Evolutionary conservation across 2,888 invertebrate genomes (phyloP).

Genomic region (Iphiclides podalirius): DNA sequence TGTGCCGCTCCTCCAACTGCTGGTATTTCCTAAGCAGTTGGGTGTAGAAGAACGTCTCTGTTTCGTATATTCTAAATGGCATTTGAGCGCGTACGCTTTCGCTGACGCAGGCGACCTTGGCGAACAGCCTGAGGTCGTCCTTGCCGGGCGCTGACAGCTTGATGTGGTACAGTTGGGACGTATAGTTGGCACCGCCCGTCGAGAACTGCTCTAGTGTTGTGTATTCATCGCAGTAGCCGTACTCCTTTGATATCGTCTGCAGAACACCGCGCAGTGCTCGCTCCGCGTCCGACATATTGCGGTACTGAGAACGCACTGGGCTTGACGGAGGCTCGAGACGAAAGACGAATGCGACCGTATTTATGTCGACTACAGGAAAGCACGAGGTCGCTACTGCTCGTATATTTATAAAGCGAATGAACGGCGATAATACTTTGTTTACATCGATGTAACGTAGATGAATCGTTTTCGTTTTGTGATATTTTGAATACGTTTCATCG

Average conservation of each 20-base stretch:
- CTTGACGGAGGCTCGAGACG: too few species aligned
- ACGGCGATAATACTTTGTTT: too few species aligned
- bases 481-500: too few species aligned
- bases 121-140: conserved; percentile 34
- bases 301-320: conserved; percentile 10
- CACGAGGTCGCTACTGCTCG: too few species aligned
- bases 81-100: conserved; percentile 38
- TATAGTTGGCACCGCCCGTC: conserved; percentile 50
- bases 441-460: too few species aligned
- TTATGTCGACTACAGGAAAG: too few species aligned
- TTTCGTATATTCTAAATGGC: conserved; percentile 38
- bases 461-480: too few species aligned
- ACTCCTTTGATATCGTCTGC: conserved; percentile 38
- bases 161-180: conserved; percentile 41
- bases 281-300: conserved; percentile 40
- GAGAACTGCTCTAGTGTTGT: conserved; percentile 37
- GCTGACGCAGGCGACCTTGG: conserved; percentile 42
- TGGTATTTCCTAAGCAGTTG: conserved; percentile 40
- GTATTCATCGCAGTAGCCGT: conserved; percentile 34
- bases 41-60: conserved; percentile 46
- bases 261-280: conserved; percentile 33
- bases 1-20: conserved; percentile 38
- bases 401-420: too few species aligned
- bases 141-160: conserved; percentile 34
- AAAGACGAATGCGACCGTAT: too few species aligned